Base-by-base conservation (phyloP, 2,888 invertebrate species). In the Stramonita haemastoma region DNA sequence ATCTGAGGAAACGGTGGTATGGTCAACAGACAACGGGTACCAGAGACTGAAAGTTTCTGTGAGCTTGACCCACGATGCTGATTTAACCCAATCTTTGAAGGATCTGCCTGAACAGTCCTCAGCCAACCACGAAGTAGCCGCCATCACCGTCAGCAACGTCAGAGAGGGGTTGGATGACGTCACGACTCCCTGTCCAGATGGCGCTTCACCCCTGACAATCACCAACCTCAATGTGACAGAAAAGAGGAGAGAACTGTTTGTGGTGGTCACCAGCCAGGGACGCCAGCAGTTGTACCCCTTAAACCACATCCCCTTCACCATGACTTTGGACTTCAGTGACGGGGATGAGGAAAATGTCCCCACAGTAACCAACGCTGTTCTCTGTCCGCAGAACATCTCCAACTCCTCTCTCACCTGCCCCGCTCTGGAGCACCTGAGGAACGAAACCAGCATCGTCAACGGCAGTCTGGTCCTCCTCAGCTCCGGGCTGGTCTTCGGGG, bases 281-380 rank as follows among this genome's bases (percentile, higher is more conserved):
- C 2, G 15, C 15, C 36, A 73, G 73, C 73, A 73, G 46, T 26
- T 87, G n/a, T 87, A 87, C n/a, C 87, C 87, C 17, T 60, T 87
- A n/a, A 46, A 73, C n/a, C 36, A 87, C 17, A 17, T 87, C 26
- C 73, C 70, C 15, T 87, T 86, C 34, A 60, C 8, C 22, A 15
- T 87, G 46, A 22, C 22, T 26, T 32, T 87, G 15, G 46, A 15
- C 46, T 36, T n/a, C 0, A 5, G 17, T 60, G 60, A 60, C 13
- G 32, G 60, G 13, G 57, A 34, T 57, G 60, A 86, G 66, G 17
- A 32, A 57, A 26, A 32, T 19, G 1, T 6, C 19, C 11, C 19
- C 8, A 86, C 15, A 19, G 66, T 57, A 4, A 57, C 57, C 26
- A 60, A 60, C 32, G 34, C 86, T 22, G 26, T 66, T 5, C n/a